Evolutionary conservation across 2,797 vertebrate species (phyloP).

Genomic region (Parambassis ranga): DNA sequence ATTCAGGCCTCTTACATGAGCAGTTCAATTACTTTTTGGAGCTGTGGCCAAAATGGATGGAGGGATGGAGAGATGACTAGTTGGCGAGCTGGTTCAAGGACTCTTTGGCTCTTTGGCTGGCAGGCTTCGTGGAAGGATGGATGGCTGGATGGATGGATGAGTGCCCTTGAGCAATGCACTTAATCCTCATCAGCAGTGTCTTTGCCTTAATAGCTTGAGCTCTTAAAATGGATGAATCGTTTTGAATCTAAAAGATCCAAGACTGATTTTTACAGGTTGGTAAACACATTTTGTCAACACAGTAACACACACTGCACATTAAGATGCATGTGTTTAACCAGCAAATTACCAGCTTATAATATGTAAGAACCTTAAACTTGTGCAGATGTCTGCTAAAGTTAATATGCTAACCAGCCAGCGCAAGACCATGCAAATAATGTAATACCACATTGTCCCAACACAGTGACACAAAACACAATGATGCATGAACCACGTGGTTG

Average conservation of each 20-base stretch:
- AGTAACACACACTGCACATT: too few species aligned
- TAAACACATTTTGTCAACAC: not conserved
- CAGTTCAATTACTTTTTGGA: conserved; percentile 65
- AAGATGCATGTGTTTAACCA: too few species aligned
- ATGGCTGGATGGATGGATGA: conserved; percentile 30
- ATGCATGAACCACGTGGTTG: too few species aligned
- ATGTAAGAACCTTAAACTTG: too few species aligned
- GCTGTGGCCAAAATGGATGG: conserved; percentile 53
- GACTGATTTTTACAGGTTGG: not conserved
- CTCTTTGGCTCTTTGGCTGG: conserved; percentile 54
- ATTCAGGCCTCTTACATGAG: conserved; percentile 49
- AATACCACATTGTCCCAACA: too few species aligned
- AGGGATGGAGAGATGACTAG: conserved; percentile 35
- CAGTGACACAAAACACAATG: too few species aligned
- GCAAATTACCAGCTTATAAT: too few species aligned
- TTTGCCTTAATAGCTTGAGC: not conserved
- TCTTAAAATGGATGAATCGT: not conserved
- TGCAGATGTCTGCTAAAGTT: too few species aligned
- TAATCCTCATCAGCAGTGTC: conserved; percentile 34
- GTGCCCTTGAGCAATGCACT: conserved; percentile 59
- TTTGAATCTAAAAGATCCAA: not conserved
- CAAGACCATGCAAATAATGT: too few species aligned
- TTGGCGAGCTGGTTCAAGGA: conserved; percentile 61
- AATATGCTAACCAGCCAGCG: too few species aligned
- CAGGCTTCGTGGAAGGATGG: conserved; percentile 30